A percentile compares a stretch with the other conserved stretches of the same genome.
Conservation (phyloP, 1,140 invertebrate genomes). For the Amyelois transitella region DNA sequence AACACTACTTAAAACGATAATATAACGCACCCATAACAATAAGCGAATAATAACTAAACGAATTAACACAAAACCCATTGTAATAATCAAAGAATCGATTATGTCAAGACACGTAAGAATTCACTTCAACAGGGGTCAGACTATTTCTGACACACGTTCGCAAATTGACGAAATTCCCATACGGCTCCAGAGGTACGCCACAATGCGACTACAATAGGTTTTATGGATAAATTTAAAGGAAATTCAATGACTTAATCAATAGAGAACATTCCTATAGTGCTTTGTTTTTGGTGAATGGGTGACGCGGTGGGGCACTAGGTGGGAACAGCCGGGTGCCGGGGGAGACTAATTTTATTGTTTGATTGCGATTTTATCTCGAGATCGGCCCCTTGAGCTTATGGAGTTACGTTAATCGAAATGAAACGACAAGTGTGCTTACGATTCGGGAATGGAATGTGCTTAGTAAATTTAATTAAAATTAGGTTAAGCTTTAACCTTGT, state of each 20-base stretch:
- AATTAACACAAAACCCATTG: conserved; percentile 58
- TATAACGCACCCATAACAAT: conserved; percentile 45
- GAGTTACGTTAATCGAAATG: conserved; percentile 24
- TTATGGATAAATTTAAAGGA: conserved; percentile 38
- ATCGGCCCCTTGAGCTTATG: conserved; percentile 53
- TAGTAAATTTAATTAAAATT: neutral
- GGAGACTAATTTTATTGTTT: conserved; percentile 46
- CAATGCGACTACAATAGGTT: conserved; percentile 41
- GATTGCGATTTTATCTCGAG: conserved; percentile 54
- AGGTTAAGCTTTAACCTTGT: neutral
- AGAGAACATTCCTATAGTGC: conserved; percentile 65
- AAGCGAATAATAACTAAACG: conserved; percentile 41
- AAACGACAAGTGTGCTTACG: conserved; percentile 12
- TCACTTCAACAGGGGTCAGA: conserved; percentile 48
- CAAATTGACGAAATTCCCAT: conserved; percentile 69
- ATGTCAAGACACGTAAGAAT: conserved; percentile 24
- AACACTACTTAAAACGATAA: neutral
- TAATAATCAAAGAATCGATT: conserved; percentile 46
- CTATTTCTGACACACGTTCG: conserved; percentile 48
- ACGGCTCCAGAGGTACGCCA: conserved; percentile 47
- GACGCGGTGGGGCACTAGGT: conserved; percentile 36
- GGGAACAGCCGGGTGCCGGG: conserved; percentile 54
- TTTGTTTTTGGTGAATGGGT: conserved; percentile 57
- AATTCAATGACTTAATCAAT: conserved; percentile 69
- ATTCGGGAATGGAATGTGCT: neutral